Conservation (phyloP, 2,797 vertebrate genomes). For the Serranus cabrilla region DNA sequence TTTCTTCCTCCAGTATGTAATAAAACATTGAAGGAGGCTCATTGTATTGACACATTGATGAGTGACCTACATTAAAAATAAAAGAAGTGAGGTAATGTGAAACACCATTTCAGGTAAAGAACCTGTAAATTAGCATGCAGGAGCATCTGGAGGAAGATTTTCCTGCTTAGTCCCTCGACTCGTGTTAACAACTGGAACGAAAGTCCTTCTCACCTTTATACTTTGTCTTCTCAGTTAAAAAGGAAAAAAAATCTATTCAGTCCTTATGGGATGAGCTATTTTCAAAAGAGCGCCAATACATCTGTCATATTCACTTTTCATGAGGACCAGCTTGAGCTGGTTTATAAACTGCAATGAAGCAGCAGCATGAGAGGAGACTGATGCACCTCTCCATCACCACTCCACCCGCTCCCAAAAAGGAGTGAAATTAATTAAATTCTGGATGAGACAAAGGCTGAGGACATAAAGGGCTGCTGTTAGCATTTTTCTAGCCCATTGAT, state of each 20-base stretch:
- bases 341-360: slow-evolving; percentile 72
- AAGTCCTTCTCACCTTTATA: slow-evolving; percentile 37
- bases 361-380: slow-evolving; percentile 61
- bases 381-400: slow-evolving; percentile 78
- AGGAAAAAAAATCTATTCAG: slow-evolving; percentile 4
- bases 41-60: slow-evolving; percentile 41
- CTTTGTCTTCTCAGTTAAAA: slow-evolving; percentile 46
- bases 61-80: slow-evolving; percentile 40
- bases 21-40: slow-evolving; percentile 31
- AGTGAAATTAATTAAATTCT: slow-evolving; percentile 88
- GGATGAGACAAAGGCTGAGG: slow-evolving; percentile 84
- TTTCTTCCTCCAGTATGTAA: neutral
- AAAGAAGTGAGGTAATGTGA: slow-evolving; percentile 28
- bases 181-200: slow-evolving; percentile 12
- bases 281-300: slow-evolving; percentile 65
- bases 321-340: slow-evolving; percentile 42
- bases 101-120: slow-evolving; percentile 16
- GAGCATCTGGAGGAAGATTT: slow-evolving; percentile 33
- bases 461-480: slow-evolving; percentile 91
- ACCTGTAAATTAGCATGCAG: slow-evolving; percentile 26
- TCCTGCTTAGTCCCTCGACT: slow-evolving; percentile 16
- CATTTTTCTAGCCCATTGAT: slow-evolving; percentile 92
- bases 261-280: slow-evolving; percentile 45
- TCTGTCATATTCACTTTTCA: slow-evolving; percentile 72
- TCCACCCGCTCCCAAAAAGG: slow-evolving; percentile 65